Percentiles rank a stretch among this genome's conserved stretches.
Conservation (phyloP, 2,797 vertebrate species). For the Ispidina picta region DNA sequence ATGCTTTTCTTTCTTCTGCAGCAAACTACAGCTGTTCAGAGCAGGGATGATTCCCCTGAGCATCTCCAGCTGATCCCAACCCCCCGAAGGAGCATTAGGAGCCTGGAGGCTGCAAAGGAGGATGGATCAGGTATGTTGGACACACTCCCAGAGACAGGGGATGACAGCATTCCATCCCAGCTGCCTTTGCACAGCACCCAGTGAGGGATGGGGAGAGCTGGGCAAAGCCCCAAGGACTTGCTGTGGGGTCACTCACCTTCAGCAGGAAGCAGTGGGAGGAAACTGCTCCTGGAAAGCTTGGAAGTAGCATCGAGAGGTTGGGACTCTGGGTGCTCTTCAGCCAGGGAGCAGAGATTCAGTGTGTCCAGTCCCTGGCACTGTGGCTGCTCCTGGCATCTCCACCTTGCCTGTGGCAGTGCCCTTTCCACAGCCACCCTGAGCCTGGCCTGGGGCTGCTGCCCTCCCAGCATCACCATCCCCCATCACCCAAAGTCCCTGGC, state of each 20-base stretch:
- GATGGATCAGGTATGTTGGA: no score
- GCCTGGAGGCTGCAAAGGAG: not conserved
- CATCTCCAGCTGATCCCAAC: not conserved
- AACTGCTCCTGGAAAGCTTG: not conserved
- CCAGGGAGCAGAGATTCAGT: not conserved
- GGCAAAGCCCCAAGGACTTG: not conserved
- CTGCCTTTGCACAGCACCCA: not conserved
- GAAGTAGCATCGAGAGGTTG: no score
- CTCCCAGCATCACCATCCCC: accelerated
- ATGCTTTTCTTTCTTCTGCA: not conserved
- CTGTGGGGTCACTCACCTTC: not conserved
- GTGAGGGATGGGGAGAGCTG: not conserved
- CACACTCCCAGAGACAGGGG: no score
- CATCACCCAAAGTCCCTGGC: accelerated
- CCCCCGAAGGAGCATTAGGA: not conserved
- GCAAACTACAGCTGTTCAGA: not conserved
- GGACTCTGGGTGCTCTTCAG: not conserved
- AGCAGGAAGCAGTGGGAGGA: not conserved
- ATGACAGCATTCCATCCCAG: accelerated
- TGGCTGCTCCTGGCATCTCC: not conserved
- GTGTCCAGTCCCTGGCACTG: not conserved
- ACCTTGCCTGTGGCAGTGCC: not conserved
- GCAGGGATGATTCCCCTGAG: not conserved
- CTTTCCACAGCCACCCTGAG: not conserved
- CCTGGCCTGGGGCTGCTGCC: not conserved